Percentiles rank a stretch among this genome's conserved stretches.
Conservation (phyloP, 2,113 vertebrate genomes). For the Hippocampus comes region DNA sequence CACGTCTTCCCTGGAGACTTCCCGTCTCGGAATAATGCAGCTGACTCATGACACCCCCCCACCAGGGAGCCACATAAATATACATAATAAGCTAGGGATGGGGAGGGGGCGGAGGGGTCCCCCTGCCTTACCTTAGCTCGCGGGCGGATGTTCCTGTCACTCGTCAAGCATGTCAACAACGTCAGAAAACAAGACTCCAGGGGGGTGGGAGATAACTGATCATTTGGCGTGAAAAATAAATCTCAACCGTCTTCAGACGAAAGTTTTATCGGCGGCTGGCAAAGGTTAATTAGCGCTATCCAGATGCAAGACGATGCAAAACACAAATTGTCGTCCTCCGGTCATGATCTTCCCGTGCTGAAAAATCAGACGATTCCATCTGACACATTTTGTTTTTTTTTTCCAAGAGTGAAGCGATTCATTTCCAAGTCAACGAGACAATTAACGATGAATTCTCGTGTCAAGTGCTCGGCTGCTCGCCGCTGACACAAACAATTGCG, state of each 20-base stretch:
- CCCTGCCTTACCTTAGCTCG: conserved; percentile 12
- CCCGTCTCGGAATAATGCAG: conserved; percentile 29
- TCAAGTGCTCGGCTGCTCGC: neutral
- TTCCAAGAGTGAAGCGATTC: neutral
- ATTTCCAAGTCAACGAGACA: neutral
- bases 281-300: no score
- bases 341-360: neutral
- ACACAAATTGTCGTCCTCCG: neutral
- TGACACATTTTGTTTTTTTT: no score
- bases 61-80: conserved; percentile 17
- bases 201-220: neutral
- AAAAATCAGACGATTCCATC: neutral
- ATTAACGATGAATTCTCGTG: neutral
- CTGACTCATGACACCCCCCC: conserved; percentile 20
- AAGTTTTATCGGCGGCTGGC: no score
- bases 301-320: neutral
- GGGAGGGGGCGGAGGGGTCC: neutral
- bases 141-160: conserved; percentile 21
- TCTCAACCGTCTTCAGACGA: no score
- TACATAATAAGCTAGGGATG: conserved; percentile 30
- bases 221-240: no score
- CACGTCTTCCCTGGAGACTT: conserved; percentile 8
- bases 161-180: conserved; percentile 7
- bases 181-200: conserved; percentile 13
- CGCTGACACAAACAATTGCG: neutral